These are phyloP conservation scores for Megamerina dolium DNA, from an alignment of 2,888 invertebrate species.

Conservation along the genomic window DNA sequence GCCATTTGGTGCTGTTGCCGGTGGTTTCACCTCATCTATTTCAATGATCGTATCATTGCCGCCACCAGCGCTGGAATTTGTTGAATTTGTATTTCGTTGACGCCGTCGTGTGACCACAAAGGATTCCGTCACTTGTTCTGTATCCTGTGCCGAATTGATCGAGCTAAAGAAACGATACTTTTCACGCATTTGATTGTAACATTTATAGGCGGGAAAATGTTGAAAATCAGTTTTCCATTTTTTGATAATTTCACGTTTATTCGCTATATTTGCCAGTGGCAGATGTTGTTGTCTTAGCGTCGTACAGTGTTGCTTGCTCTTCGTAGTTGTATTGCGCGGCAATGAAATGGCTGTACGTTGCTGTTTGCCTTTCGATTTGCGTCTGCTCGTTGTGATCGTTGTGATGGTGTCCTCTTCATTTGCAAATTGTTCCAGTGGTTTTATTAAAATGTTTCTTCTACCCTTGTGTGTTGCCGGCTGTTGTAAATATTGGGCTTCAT, in stretches of 20 bases:
- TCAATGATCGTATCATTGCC: too few species aligned
- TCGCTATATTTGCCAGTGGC: conserved; percentile 28
- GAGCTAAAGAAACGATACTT: conserved; percentile 51
- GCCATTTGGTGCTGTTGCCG: conserved; percentile 41
- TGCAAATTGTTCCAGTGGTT: background rate
- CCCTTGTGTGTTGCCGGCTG: conserved; percentile 3
- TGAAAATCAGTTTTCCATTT: conserved; percentile 56
- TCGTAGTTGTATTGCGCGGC: conserved; percentile 5
- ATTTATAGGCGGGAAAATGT: conserved; percentile 61
- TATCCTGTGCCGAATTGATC: conserved; percentile 46
- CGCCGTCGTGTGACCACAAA: conserved; percentile 44
- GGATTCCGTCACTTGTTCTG: conserved; percentile 44
- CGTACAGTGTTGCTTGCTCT: background rate
- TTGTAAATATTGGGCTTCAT: conserved; percentile 12
- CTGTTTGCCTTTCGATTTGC: background rate
- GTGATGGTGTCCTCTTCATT: background rate
- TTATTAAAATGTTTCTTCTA: too few species aligned
- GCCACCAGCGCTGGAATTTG: conserved; percentile 8
- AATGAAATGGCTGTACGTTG: conserved; percentile 6
- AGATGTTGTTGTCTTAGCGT: background rate
- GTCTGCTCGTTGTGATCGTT: background rate
- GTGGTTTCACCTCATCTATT: conserved; percentile 40
- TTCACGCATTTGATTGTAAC: conserved; percentile 56
- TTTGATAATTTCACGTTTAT: conserved; percentile 48
- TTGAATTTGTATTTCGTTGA: conserved; percentile 22